Evolutionary conservation across 2,113 vertebrate species (phyloP).

Genomic region (cat (Felis catus)): F.catus_Fca126_mat1.0 CM031417.1:52589001-52589500

Average conservation of each 20-base stretch:
- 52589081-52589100: neutral
- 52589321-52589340: too few relatives aligned
- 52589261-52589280: too few relatives aligned
- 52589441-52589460: too few relatives aligned
- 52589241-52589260: neutral
- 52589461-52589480: neutral
- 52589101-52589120: neutral
- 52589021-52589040: neutral
- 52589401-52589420: too few relatives aligned
- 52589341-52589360: too few relatives aligned
- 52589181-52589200: neutral
- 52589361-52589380: too few relatives aligned
- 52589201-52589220: neutral
- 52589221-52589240: neutral
- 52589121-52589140: neutral
- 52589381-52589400: too few relatives aligned
- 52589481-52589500: neutral
- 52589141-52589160: neutral
- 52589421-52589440: too few relatives aligned
- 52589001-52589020: neutral
- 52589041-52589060: neutral
- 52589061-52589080: neutral
- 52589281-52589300: too few relatives aligned
- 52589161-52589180: neutral
- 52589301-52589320: too few relatives aligned